Percentiles rank a stretch among this genome's conserved stretches.
phyloP scores from a whole-genome alignment of 2,113 vertebrate species.

The Lophius piscatorius region DNA sequence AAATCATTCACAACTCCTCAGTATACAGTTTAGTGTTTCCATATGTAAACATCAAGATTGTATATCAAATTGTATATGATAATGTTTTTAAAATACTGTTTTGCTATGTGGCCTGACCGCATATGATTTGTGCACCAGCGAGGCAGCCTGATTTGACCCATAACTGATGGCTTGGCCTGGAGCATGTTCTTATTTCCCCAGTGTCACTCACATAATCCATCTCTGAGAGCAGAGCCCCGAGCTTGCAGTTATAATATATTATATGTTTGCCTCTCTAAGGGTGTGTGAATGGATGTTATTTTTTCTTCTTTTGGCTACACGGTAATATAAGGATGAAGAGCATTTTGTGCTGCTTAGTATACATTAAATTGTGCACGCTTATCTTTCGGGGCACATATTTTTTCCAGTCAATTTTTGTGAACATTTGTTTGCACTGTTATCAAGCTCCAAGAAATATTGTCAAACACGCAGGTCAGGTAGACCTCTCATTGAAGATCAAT shows the following conservation, averaged over 20 bases:
- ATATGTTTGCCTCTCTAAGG: conserved; percentile 42
- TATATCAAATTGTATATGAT: background rate
- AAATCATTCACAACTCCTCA: background rate
- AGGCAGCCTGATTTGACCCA: conserved; percentile 76
- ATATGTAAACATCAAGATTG: background rate
- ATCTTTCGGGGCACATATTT: background rate
- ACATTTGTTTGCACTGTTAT: conserved; percentile 35
- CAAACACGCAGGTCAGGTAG: conserved; percentile 24
- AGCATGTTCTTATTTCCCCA: conserved; percentile 81
- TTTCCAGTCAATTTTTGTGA: conserved; percentile 11
- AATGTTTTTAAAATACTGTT: conserved; percentile 7
- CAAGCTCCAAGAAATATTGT: conserved; percentile 44
- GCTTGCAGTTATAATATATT: conserved; percentile 48
- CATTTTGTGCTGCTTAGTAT: conserved; percentile 7
- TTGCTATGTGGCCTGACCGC: conserved; percentile 44
- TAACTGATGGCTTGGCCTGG: conserved; percentile 78
- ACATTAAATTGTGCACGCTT: background rate
- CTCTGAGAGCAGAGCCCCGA: conserved; percentile 50
- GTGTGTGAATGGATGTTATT: conserved; percentile 19
- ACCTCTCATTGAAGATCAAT: conserved; percentile 56
- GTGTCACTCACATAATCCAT: conserved; percentile 79
- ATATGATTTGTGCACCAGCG: conserved; percentile 69
- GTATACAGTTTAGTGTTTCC: background rate
- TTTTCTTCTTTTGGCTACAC: conserved; percentile 5
- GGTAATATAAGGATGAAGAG: conserved; percentile 11